Evolutionary conservation across 2,113 vertebrate genomes (phyloP).

Genomic region (Mormyrus iriodes): DNA sequence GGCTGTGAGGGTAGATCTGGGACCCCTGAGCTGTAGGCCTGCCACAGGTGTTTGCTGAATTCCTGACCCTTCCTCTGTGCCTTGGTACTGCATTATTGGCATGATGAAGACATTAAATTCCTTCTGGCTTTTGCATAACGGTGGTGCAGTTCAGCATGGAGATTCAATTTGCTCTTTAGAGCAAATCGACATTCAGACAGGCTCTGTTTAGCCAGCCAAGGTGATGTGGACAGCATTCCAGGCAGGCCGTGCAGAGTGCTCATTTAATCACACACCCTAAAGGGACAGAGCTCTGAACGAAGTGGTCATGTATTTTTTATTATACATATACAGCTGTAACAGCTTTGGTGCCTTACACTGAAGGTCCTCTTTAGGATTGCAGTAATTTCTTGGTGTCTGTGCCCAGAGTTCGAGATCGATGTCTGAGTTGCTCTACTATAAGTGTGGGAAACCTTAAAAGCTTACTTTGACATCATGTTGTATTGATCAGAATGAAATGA

Average conservation of each 20-base stretch:
- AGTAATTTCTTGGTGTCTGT: background rate
- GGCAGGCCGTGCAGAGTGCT: background rate
- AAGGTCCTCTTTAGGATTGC: background rate
- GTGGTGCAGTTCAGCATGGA: background rate
- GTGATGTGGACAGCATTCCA: background rate
- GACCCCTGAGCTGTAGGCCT: background rate
- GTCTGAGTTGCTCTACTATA: background rate
- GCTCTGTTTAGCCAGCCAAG: background rate
- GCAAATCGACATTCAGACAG: background rate
- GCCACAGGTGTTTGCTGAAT: background rate
- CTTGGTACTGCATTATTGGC: background rate
- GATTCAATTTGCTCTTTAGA: background rate
- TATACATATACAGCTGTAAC: background rate
- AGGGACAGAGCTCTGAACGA: background rate
- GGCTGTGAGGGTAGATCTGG: no score
- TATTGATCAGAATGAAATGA: constrained; percentile 4
- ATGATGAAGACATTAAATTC: background rate
- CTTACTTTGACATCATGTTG: background rate
- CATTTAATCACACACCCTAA: background rate
- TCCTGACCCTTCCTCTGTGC: background rate
- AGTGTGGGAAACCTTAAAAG: background rate
- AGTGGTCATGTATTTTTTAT: background rate
- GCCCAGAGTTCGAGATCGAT: background rate
- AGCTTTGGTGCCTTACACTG: background rate
- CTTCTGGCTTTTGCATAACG: background rate